Percentiles rank a stretch among this genome's conserved stretches.
phyloP scores from a whole-genome alignment of 2,888 invertebrate genomes.

The Hirtodrosophila alboralis region DNA sequence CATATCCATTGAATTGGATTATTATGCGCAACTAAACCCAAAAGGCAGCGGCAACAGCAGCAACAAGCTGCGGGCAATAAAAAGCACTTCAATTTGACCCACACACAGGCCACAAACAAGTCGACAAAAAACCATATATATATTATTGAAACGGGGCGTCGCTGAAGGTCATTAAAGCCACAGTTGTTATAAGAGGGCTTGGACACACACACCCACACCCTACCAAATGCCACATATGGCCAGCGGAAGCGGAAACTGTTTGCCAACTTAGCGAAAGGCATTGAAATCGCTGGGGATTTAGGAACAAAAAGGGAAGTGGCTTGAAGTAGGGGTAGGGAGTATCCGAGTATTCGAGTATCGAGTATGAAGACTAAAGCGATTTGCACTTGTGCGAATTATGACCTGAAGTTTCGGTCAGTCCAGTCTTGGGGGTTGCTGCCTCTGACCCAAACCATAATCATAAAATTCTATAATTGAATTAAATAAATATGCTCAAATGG shows the following conservation, averaged over 20 bases:
- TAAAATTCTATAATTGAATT: conserved; percentile 83
- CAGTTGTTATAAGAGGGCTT: conserved; percentile 23
- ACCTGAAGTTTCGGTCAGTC: conserved; percentile 44
- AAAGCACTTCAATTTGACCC: conserved; percentile 78
- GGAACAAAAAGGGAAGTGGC: not conserved
- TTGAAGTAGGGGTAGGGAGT: not conserved
- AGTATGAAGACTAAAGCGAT: conserved; percentile 49
- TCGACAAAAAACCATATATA: conserved; percentile 22
- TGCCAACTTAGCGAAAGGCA: conserved; percentile 67
- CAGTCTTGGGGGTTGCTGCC: conserved; percentile 21
- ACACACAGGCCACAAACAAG: conserved; percentile 57
- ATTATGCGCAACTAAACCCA: conserved; percentile 74
- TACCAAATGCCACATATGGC: conserved; percentile 63
- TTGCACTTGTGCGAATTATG: conserved; percentile 77
- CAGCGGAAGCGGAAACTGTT: conserved; percentile 76
- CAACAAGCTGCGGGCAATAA: conserved; percentile 77
- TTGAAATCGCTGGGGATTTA: conserved; percentile 67
- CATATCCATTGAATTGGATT: conserved; percentile 65
- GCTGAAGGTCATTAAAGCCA: conserved; percentile 72
- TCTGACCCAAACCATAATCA: conserved; percentile 75
- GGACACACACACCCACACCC: not conserved
- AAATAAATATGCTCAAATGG: conserved; percentile 79
- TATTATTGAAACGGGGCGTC: conserved; percentile 34
- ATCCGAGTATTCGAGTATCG: not conserved
- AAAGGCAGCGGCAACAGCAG: conserved; percentile 56